Conservation (phyloP, 2,113 vertebrate genomes). For the Ceyx margarethae region DNA sequence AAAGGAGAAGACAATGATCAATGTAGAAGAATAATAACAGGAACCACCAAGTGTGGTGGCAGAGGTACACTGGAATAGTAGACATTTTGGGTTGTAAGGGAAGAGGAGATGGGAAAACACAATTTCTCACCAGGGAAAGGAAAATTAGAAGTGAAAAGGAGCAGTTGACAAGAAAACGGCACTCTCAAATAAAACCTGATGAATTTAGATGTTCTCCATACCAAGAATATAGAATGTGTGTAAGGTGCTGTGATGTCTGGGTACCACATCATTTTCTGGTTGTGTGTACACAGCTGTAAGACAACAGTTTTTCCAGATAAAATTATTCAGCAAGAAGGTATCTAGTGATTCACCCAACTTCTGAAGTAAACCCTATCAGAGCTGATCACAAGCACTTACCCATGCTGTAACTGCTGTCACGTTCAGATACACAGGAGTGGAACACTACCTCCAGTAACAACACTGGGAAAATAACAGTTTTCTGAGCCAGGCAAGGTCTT, state of each 20-base stretch:
- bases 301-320: neutral
- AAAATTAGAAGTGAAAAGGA: neutral
- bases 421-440: slow-evolving; percentile 32
- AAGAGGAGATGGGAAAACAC: neutral
- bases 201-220: neutral
- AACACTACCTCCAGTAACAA: slow-evolving; percentile 13
- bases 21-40: neutral
- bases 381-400: slow-evolving; percentile 40
- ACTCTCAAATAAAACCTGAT: neutral
- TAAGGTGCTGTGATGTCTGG: neutral
- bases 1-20: neutral
- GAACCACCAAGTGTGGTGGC: neutral
- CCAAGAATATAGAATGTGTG: neutral
- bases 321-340: slow-evolving; percentile 21
- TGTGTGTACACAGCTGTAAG: slow-evolving; percentile 12
- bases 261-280: neutral
- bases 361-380: slow-evolving; percentile 43
- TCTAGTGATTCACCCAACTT: slow-evolving; percentile 2
- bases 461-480: slow-evolving; percentile 14
- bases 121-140: neutral
- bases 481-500: slow-evolving; percentile 55
- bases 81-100: neutral
- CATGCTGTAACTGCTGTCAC: slow-evolving; percentile 27
- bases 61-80: neutral
- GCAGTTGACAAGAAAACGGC: neutral